These are phyloP conservation scores for Amphipoea lucens DNA, from an alignment of 2,888 invertebrate species.

Conservation along the genomic window DNA sequence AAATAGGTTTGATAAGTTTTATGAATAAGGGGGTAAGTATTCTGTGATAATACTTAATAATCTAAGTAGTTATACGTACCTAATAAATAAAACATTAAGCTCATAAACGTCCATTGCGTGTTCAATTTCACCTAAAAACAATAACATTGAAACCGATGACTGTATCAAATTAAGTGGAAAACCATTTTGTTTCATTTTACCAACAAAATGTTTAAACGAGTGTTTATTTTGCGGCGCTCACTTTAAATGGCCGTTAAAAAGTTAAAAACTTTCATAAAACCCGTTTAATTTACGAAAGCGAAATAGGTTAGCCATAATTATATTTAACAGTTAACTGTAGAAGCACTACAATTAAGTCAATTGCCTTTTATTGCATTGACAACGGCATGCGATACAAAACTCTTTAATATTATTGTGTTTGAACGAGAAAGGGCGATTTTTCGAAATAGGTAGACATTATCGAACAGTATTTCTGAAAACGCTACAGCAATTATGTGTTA, in stretches of 20 bases:
- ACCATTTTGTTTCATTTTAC: conserved; percentile 25
- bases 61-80: neutral
- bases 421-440: conserved; percentile 48
- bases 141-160: conserved; percentile 32
- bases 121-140: conserved; percentile 26
- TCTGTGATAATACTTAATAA: neutral
- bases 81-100: conserved; percentile 10
- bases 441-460: conserved; percentile 22
- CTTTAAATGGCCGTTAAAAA: conserved; percentile 48
- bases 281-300: conserved; percentile 57
- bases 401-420: conserved; percentile 62
- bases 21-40: no score
- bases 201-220: conserved; percentile 26
- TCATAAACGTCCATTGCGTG: conserved; percentile 3
- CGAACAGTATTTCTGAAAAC: conserved; percentile 12
- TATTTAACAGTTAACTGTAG: conserved; percentile 62
- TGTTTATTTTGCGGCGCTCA: conserved; percentile 33
- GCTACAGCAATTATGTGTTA: conserved; percentile 10
- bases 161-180: conserved; percentile 32
- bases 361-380: conserved; percentile 68
- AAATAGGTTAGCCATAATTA: conserved; percentile 58
- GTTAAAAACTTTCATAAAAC: conserved; percentile 56
- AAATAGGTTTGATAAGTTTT: no score
- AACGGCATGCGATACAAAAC: conserved; percentile 65
- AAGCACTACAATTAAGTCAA: conserved; percentile 65